Base-by-base conservation (phyloP, 2,113 vertebrate genomes). In the Pteruthius melanotis region DNA sequence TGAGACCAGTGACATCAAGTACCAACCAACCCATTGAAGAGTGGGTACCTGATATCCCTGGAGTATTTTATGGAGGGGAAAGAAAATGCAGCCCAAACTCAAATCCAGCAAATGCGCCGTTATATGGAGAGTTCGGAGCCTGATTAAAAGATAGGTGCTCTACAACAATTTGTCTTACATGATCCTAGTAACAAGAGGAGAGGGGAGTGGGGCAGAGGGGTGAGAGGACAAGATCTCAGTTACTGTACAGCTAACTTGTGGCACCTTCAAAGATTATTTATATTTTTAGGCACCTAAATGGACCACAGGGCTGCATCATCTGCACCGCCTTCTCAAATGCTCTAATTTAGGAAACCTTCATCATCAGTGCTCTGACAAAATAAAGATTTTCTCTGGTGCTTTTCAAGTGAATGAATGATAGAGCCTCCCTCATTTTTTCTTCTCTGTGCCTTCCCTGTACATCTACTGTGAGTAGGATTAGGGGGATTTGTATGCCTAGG, bases 1-100 rank as follows among this genome's bases (percentile, higher is more conserved):
- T 17, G 94, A 97, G 97, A 97, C 97, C 97, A 96, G 94, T 97
- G 95, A 97, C 97, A 98, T 97, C 92, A 97, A 98, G 97, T 95
- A 96, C 96, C 96, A 97, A 95, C 95, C 91, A 95, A 83, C 60
- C 89, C 97, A 98, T 97, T 98, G 97, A 98, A 83, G 94, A 89
- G 68, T 13, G 82, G 90, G 89, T 97, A 97, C 91, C 97, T 97
- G 98, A 98, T 98, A 97, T 96, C 97, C 97, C 97, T 97, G 94
- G 95, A 93, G 96, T 92, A 95, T 96, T 97, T 96, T 95, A 93
- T 83, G 94, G 71, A 94, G 66, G 56, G 22, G 84, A 87, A 88
- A 94, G 76, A 92, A 96, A 97, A 84, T n/a, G 69, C 86, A 94
- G 63, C 82, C 64, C 69, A 87, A 94, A 92, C 93, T 94, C 56